phyloP scores from a whole-genome alignment of 2,888 invertebrate species.

The Urechis unicinctus region DNA sequence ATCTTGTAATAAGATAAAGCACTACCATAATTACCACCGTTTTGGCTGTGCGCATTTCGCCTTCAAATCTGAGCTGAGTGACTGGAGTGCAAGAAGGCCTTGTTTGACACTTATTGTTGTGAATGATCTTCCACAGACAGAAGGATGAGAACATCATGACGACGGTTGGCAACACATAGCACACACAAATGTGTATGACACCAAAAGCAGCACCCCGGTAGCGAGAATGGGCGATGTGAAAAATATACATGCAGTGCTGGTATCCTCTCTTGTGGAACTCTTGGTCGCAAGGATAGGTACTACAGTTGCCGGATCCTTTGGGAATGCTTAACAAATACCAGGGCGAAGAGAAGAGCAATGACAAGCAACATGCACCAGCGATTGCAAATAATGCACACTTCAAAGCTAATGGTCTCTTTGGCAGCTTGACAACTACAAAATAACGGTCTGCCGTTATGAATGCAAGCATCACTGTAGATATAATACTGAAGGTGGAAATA shows the following conservation, averaged over 20 bases:
- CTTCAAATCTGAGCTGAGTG: conserved; percentile 5
- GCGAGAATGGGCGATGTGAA: neutral
- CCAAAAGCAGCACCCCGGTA: neutral
- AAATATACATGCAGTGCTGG: conserved; percentile 3
- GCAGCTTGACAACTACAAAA: neutral
- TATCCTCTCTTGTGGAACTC: conserved; percentile 2
- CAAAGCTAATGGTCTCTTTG: neutral
- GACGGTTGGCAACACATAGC: neutral
- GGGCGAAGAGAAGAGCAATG: neutral
- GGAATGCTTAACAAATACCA: neutral
- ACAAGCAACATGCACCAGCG: neutral
- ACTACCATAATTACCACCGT: conserved; percentile 9
- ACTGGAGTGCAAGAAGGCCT: conserved; percentile 3
- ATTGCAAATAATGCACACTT: neutral
- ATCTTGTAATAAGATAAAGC: neutral
- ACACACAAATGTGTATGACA: neutral
- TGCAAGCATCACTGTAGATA: neutral
- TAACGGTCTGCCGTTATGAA: conserved; percentile 3
- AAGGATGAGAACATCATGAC: conserved; percentile 4
- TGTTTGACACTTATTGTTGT: conserved; percentile 1
- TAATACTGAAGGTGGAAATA: neutral
- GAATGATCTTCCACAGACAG: neutral
- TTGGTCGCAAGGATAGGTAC: neutral
- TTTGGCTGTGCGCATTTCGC: conserved; percentile 9
- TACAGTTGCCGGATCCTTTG: too few species aligned